phyloP scores from a whole-genome alignment of 2,888 invertebrate species.

The Ichneumoninae sp. region DNA sequence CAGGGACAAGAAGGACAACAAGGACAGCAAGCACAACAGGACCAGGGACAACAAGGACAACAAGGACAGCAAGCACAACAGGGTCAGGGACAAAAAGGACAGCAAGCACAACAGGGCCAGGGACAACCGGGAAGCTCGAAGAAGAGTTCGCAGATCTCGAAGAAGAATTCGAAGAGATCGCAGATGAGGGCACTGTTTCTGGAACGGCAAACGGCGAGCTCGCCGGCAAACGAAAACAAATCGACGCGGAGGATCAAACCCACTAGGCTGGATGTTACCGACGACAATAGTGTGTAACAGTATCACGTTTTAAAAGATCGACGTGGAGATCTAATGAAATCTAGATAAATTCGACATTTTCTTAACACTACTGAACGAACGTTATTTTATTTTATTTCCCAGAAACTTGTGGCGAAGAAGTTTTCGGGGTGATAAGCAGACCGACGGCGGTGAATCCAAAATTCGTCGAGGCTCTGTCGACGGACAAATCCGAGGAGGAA shows the following conservation, averaged over 20 bases:
- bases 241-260: slow-evolving; percentile 76
- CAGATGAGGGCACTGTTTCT: slow-evolving; percentile 56
- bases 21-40: too few relatives aligned
- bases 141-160: slow-evolving; percentile 67
- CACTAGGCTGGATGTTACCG: slow-evolving; percentile 72
- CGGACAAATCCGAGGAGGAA: slow-evolving; percentile 72
- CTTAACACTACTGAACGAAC: slow-evolving; percentile 23
- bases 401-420: slow-evolving; percentile 70
- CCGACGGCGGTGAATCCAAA: slow-evolving; percentile 75
- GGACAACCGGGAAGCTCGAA: slow-evolving; percentile 55
- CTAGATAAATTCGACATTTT: neutral
- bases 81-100: too few relatives aligned
- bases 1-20: too few relatives aligned
- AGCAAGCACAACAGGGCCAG: too few relatives aligned
- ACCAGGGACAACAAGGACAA: too few relatives aligned
- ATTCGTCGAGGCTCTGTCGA: slow-evolving; percentile 73
- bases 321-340: slow-evolving; percentile 6
- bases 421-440: slow-evolving; percentile 75
- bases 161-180: slow-evolving; percentile 65
- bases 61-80: slow-evolving; percentile 38
- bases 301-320: slow-evolving; percentile 28
- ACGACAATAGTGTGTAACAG: slow-evolving; percentile 70
- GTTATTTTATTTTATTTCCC: slow-evolving; percentile 18
- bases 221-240: slow-evolving; percentile 33
- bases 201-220: slow-evolving; percentile 42